Evolutionary conservation across 2,113 vertebrate species (phyloP).

Genomic region (Vimba vimba): DNA sequence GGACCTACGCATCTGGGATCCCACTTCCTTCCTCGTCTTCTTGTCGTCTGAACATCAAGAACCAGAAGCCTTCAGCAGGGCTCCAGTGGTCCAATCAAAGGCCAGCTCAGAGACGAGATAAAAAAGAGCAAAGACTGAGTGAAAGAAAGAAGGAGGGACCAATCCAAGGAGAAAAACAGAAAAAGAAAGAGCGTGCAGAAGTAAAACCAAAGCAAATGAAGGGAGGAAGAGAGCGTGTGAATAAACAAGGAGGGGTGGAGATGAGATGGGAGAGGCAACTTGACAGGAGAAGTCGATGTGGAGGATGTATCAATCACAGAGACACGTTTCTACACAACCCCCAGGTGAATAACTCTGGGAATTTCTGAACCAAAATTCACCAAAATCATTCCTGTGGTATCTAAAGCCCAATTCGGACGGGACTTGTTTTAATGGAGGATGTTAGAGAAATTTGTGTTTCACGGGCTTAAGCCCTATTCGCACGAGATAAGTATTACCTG

Average conservation of each 20-base stretch:
- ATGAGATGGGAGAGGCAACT: constrained; percentile 59
- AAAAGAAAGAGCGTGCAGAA: constrained; percentile 15
- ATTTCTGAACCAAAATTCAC: not conserved
- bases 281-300: constrained; percentile 77
- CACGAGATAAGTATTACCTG: no score
- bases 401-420: no score
- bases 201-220: constrained; percentile 23
- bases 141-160: constrained; percentile 57
- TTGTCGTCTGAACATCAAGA: constrained; percentile 7
- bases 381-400: not conserved
- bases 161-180: constrained; percentile 23
- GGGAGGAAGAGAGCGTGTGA: not conserved
- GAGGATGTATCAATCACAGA: constrained; percentile 82
- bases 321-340: constrained; percentile 83
- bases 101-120: constrained; percentile 56
- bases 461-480: no score
- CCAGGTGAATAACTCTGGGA: constrained; percentile 68
- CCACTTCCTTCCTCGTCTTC: not conserved
- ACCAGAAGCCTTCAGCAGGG: not conserved
- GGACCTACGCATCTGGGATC: constrained; percentile 62
- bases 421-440: no score
- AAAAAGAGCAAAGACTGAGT: constrained; percentile 66
- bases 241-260: constrained; percentile 36
- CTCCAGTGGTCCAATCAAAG: constrained; percentile 25
- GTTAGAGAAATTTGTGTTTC: no score